Evolutionary conservation across 2,888 invertebrate genomes (phyloP), one percentile per base, ranked within the genome.

Genomic region (Willowsia nigromaculata): DNA sequence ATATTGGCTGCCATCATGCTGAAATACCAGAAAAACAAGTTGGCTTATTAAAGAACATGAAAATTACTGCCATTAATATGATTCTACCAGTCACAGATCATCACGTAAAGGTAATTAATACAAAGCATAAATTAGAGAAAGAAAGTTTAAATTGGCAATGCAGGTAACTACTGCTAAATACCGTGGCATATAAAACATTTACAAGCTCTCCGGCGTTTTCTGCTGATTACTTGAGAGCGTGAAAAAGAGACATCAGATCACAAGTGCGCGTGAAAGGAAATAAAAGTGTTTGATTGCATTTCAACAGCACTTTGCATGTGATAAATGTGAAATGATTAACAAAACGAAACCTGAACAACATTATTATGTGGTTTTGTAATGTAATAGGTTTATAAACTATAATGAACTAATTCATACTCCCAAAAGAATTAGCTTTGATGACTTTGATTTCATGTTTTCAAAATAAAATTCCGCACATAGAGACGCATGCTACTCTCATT

Each of bases 1-100:
- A 88, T 90, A 78, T 88, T 88, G 30, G 91, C 91, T 33, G 91
- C 91, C 89, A 91, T 90, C 91, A 91, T 91, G 47, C 91, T 91
- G 76, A n/a, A 89, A 89, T n/a, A 40, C 50, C 68, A n/a, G 37
- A 6, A 65, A 68, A 43, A 80, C n/a, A 18, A 2, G 30, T 18
- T 78, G 53, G 33, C 18, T 37, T 18, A 27, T 40, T 22, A 2
- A 0, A 18, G 7, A 71, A 40, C 43, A 85, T 27, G 65, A 50
- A 59, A 81, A 84, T 71, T 71, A 40, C 40, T 22, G 33, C 18
- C 37, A 59, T 15, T 40, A 9, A 50, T 50, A 50, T 50, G 50
- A n/a, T 3, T 68, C 4, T 40, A 40, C 40, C 9, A 40, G 9
- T 40, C 9, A 9, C 40, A 40, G 9, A 40, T 40, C 40, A 40